Evolutionary conservation across 2,888 invertebrate species (phyloP).

Genomic region (Erpobdella octoculata): DNA sequence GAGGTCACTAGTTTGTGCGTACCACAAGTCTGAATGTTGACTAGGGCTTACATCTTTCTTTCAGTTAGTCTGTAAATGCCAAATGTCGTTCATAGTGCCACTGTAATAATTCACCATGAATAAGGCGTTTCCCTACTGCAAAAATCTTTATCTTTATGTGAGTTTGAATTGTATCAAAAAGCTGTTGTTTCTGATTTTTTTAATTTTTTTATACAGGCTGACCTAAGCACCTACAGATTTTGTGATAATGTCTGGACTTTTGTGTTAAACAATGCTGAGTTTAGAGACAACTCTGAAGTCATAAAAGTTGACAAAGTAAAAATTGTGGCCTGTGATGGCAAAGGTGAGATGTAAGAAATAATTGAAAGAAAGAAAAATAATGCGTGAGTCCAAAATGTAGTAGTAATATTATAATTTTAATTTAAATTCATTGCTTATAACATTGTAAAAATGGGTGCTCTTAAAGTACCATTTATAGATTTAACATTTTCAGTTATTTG

Average conservation of each 20-base stretch:
- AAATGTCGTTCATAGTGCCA: background rate
- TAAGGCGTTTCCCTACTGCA: background rate
- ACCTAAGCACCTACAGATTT: slow-evolving; percentile 71
- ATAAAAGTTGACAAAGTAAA: slow-evolving; percentile 49
- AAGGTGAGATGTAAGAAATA: slow-evolving; percentile 36
- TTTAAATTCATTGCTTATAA: no score
- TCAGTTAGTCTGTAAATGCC: background rate
- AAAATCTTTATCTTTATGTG: no score
- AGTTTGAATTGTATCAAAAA: no score
- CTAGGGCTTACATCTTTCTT: no score
- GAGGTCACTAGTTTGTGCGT: no score
- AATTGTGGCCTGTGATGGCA: slow-evolving; percentile 53
- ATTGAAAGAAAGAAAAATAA: no score
- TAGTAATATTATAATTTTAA: no score
- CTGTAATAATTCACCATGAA: background rate
- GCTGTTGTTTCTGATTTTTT: background rate
- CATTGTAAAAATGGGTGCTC: no score
- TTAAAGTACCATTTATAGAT: no score
- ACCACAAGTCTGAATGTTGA: no score
- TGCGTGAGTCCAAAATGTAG: no score
- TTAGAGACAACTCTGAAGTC: slow-evolving; percentile 73
- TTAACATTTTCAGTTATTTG: no score
- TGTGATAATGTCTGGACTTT: slow-evolving; percentile 99
- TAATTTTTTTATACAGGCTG: slow-evolving; percentile 52
- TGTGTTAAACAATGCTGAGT: slow-evolving; percentile 93